Evolutionary conservation across 2,888 invertebrate species (phyloP).

Genomic region (Andricus quercusramuli): DNA sequence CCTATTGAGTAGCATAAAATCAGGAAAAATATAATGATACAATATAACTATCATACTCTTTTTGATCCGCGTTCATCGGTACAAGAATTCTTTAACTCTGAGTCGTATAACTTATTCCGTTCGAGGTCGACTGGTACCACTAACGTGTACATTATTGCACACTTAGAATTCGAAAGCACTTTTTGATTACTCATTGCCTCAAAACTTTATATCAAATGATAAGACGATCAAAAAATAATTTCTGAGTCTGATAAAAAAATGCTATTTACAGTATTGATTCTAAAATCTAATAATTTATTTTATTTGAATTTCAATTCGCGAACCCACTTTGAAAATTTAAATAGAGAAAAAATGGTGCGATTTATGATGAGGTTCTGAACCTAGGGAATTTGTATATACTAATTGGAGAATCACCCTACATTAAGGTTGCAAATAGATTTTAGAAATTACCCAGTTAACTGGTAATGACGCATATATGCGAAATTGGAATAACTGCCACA

Average conservation of each 20-base stretch:
- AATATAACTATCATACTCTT: not conserved
- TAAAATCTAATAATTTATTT: not conserved
- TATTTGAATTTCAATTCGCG: not conserved
- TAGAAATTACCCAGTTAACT: too few relatives aligned
- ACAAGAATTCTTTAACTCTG: not conserved
- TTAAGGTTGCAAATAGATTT: not conserved
- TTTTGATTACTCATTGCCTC: not conserved
- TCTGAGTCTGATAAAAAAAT: not conserved
- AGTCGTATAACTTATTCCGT: not conserved
- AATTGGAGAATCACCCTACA: not conserved
- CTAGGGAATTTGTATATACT: not conserved
- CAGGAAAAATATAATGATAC: not conserved
- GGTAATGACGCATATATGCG: too few relatives aligned
- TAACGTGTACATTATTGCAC: not conserved
- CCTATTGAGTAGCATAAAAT: not conserved
- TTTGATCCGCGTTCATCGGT: not conserved
- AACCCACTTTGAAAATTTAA: not conserved
- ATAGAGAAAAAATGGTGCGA: not conserved
- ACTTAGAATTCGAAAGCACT: not conserved
- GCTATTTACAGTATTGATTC: not conserved
- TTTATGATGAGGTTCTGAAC: too few relatives aligned
- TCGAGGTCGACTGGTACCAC: conserved; percentile 19
- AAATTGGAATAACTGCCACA: too few relatives aligned
- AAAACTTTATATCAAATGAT: not conserved
- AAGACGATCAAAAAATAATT: not conserved